Evolutionary conservation across 2,888 invertebrate species (phyloP).

Genomic region (Conops quadrifasciatus): DNA sequence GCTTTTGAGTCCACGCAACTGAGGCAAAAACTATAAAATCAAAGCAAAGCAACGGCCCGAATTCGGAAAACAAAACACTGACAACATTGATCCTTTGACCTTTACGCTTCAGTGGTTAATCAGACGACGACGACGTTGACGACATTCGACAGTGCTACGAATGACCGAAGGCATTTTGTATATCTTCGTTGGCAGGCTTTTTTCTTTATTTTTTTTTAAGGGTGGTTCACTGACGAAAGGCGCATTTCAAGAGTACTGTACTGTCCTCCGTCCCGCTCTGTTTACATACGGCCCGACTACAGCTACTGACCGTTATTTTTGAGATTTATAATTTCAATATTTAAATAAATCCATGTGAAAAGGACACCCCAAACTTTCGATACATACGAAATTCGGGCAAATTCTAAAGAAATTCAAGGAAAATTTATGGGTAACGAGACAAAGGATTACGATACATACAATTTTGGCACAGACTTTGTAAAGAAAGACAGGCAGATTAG

Average conservation of each 20-base stretch:
- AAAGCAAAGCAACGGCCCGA: not conserved
- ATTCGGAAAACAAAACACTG: slow-evolving; percentile 45
- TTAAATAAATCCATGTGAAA: slow-evolving; percentile 24
- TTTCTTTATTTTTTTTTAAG: slow-evolving; percentile 14
- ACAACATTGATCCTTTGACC: slow-evolving; percentile 59
- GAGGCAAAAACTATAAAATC: slow-evolving; percentile 3
- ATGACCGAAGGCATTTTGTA: not conserved
- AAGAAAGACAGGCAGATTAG: not conserved
- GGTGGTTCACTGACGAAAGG: slow-evolving; percentile 32
- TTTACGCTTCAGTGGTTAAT: slow-evolving; percentile 48
- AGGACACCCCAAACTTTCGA: slow-evolving; percentile 18
- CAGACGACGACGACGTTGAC: not conserved
- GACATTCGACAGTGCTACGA: not conserved
- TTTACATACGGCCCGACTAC: not conserved
- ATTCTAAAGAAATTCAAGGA: slow-evolving; percentile 16
- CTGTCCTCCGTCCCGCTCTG: not conserved
- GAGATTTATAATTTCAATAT: slow-evolving; percentile 31
- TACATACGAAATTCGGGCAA: slow-evolving; percentile 6
- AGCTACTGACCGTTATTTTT: slow-evolving; percentile 25
- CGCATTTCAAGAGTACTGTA: slow-evolving; percentile 11
- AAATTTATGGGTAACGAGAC: slow-evolving; percentile 25
- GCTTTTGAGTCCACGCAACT: not conserved
- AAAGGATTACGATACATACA: slow-evolving; percentile 19
- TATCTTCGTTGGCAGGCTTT: not conserved
- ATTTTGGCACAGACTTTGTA: not conserved